Conservation (phyloP, 30 jellyfish, hydroid and myxozoan species). For the Pelagia noctiluca region DNA sequence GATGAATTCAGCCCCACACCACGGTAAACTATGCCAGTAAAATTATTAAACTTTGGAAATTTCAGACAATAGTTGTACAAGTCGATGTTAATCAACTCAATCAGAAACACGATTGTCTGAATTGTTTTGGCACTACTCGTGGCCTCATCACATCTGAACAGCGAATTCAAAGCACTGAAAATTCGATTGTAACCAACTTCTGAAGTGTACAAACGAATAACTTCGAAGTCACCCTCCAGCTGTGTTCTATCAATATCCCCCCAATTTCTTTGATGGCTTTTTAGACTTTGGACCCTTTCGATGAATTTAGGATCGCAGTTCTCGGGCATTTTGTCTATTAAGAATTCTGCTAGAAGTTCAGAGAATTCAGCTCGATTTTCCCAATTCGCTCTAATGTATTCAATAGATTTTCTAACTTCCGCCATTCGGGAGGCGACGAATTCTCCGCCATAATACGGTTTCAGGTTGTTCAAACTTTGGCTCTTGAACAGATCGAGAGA, state of each 20-base stretch:
- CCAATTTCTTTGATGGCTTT: slow-evolving; percentile 69
- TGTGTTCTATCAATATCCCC: slow-evolving; percentile 79
- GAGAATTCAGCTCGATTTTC: slow-evolving; percentile 71
- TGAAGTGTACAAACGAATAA: slow-evolving; percentile 73
- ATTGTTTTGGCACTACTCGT: slow-evolving; percentile 47
- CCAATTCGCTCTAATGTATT: slow-evolving; percentile 74
- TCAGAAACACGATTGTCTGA: slow-evolving; percentile 75
- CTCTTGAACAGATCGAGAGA: slow-evolving; percentile 61
- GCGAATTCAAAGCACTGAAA: slow-evolving; percentile 68
- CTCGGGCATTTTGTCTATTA: slow-evolving; percentile 15
- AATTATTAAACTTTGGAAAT: slow-evolving; percentile 57
- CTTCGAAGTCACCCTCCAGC: slow-evolving; percentile 41
- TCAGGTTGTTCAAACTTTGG: slow-evolving; percentile 70
- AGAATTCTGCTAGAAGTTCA: slow-evolving; percentile 37
- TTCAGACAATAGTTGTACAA: slow-evolving; percentile 71
- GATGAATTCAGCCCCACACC: slow-evolving; percentile 71
- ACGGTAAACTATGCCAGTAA: slow-evolving; percentile 82
- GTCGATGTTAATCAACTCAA: slow-evolving; percentile 81
- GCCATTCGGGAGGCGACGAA: slow-evolving; percentile 79
- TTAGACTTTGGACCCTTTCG: slow-evolving; percentile 35
- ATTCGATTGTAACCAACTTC: slow-evolving; percentile 70
- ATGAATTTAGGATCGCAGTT: slow-evolving; percentile 38
- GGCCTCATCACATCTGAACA: slow-evolving; percentile 76
- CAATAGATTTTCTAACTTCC: slow-evolving; percentile 73
- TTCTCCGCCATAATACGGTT: slow-evolving; percentile 84